phyloP scores from a whole-genome alignment of 2,797 vertebrate genomes.

The Ctenopoma multispine region DNA sequence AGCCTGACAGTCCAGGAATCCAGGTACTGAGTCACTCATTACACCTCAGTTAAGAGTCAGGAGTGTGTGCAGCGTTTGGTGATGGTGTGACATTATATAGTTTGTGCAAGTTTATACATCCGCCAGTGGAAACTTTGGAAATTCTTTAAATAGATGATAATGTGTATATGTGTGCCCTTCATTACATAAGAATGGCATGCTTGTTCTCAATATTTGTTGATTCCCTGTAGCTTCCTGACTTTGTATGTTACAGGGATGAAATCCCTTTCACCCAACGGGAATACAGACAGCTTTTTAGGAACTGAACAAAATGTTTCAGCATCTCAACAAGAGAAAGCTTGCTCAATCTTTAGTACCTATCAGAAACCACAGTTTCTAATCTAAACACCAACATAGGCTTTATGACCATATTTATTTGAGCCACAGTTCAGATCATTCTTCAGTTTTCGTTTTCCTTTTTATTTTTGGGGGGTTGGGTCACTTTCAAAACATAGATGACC shows the following conservation, averaged over 20 bases:
- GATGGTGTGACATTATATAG: neutral
- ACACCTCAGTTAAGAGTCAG: slow-evolving; percentile 5
- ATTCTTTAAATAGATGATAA: slow-evolving; percentile 63
- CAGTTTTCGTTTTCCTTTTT: no score
- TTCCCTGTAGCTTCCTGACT: neutral
- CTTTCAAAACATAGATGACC: no score
- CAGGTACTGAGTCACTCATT: slow-evolving; percentile 56
- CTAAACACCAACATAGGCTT: no score
- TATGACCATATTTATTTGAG: no score
- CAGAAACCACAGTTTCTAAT: no score
- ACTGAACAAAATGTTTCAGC: neutral
- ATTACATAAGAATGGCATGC: slow-evolving; percentile 10
- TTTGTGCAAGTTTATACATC: slow-evolving; percentile 1
- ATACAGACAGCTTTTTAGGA: neutral
- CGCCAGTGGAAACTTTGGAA: slow-evolving; percentile 41
- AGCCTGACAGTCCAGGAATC: slow-evolving; percentile 8
- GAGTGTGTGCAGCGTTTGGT: neutral
- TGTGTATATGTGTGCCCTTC: neutral
- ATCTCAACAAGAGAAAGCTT: neutral
- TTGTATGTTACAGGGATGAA: neutral
- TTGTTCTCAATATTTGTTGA: neutral
- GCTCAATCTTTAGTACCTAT: neutral
- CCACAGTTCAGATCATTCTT: no score
- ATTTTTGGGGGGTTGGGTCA: no score
- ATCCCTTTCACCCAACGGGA: neutral